Conservation (phyloP, 2,797 vertebrate species). For the Hydrophis major region DNA sequence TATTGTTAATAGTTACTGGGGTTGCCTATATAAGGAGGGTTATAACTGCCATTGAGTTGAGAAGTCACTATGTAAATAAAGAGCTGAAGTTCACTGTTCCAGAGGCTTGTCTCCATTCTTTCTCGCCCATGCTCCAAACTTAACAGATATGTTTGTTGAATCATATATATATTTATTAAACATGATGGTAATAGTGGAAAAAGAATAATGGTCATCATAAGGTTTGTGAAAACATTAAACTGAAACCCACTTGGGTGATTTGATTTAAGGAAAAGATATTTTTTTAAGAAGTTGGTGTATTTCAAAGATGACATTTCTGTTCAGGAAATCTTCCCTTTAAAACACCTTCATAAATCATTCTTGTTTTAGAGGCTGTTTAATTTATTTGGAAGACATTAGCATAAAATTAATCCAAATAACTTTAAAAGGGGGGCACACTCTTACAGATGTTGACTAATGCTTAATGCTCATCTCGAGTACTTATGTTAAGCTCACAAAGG, state of each 20-base stretch:
- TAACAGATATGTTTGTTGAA: neutral
- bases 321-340: slow-evolving; percentile 29
- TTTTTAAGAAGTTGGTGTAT: slow-evolving; percentile 10
- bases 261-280: neutral
- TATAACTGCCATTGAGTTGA: too few relatives aligned
- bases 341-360: slow-evolving; percentile 49
- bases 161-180: neutral
- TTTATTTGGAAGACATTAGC: slow-evolving; percentile 50
- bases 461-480: slow-evolving; percentile 16
- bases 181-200: neutral
- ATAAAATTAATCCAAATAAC: slow-evolving; percentile 52
- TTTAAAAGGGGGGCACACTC: slow-evolving; percentile 19
- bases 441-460: slow-evolving; percentile 18
- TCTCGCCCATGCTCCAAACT: too few relatives aligned
- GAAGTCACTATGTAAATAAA: too few relatives aligned
- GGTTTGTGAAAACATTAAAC: neutral
- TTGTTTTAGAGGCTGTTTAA: slow-evolving; percentile 39
- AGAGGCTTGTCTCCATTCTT: too few relatives aligned
- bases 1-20: too few relatives aligned
- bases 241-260: neutral
- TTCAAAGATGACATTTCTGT: slow-evolving; percentile 27
- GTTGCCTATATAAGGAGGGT: too few relatives aligned
- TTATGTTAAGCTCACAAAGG: slow-evolving; percentile 14
- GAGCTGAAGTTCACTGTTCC: too few relatives aligned
- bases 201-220: neutral